Base-by-base conservation (phyloP, 2,113 vertebrate species). In the Halichoerus grypus region DNA sequence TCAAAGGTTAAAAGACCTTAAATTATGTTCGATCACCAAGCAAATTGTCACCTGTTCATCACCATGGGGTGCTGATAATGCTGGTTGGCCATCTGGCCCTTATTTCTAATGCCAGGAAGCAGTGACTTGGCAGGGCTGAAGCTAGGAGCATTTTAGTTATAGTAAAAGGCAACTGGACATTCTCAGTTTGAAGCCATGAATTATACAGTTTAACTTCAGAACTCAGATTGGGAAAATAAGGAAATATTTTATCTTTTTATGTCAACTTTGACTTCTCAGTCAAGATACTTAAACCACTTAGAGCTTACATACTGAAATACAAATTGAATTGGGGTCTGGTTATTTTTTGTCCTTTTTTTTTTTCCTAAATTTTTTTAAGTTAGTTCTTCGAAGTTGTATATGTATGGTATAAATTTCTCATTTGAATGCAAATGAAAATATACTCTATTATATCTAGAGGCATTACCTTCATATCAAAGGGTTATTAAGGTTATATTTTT, bases 41-140 rank as follows among this genome's bases (percentile, higher is more conserved):
- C 92, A 98, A 97, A 98, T 98, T 98, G 94, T 99, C 97, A 96
- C 97, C 98, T 98, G 96, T 98, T 98, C 94, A 63, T 98, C 97
- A 86, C 97, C 79, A 94, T 96, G 92, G 97, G 98, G 91, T 98
- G 94, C 84, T 96, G 95, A 94, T 94, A 96, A 97, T 98, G 87
- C 82, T 98, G 81, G 93, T 93, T 96, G 88, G 74, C 98, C 98
- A 99, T 98, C 98, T 99, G 98, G 97, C 97, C 95, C 88, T 80
- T 74, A 55, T 88, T 98, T 98, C 88, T 81, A 82, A 71, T 98
- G 98, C 96, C 98, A 99, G 97, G 67, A 98, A 95, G 88, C 80
- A 98, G 91, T 57, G 65, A 96, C 79, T 98, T 98, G 97, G 97
- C 96, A 97, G 72, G 77, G 26, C 39, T 95, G 24, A 96, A 94